Evolutionary conservation across 1,140 invertebrate species (phyloP), one percentile per base, ranked within the genome.

Genomic region (Holcopasites calliopsidis): DNA sequence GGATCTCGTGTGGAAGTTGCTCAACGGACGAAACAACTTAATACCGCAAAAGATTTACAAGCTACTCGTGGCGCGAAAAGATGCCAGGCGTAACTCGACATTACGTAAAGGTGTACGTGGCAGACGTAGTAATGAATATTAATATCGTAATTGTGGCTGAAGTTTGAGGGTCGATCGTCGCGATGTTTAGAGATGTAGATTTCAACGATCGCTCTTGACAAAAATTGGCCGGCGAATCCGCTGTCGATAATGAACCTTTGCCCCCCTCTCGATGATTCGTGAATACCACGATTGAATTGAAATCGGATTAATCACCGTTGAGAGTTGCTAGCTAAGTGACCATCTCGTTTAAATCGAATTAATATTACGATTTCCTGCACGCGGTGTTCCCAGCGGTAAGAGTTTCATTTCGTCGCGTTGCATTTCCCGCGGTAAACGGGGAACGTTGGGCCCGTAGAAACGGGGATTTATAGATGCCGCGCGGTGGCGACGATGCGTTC

Each of bases 381-480:
- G 23, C 5, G 10, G 18, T 13, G 13, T 18, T 7, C 38, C 16
- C 61, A 28, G 26, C 5, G 11, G 31, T 42, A n/a, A 26, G 52
- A 69, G 31, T 57, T 58, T 42, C 64, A 28, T 58, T 54, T 73
- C 68, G 31, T 28, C 66, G 73, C 55, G 69, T 77, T 82, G 74
- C 49, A 74, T 74, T 78, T 82, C 62, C 65, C 69, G 47, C 72
- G 52, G 13, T 28, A 28, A 47, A 40, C 49, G 33, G 33, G n/a
- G 49, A 52, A 60, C 33, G 42, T 71, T 62, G 4, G 47, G 62
- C 74, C 76, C 65, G 76, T 65, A 61, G 58, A 79, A 83, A 81
- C 60, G 40, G 58, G 76, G 76, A 83, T 83, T 83, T 82, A 82
- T 83, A 58, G 57, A 47, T 47, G 54, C 31, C 31, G 44, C 42